phyloP scores from a whole-genome alignment of 2,113 vertebrate species.

The Pungitius pungitius region DNA sequence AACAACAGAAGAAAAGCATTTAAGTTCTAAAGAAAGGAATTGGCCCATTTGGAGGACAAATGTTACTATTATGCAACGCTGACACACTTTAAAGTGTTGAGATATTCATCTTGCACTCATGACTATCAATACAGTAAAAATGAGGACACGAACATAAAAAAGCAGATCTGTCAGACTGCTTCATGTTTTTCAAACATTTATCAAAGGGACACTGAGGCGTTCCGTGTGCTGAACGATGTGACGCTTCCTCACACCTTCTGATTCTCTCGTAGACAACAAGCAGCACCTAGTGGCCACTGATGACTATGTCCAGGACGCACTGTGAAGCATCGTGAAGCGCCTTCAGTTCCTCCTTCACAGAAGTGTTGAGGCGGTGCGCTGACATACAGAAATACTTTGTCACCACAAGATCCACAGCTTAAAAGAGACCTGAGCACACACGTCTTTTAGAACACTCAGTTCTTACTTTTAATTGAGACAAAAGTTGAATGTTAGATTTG shows the following conservation, averaged over 20 bases:
- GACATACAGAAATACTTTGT: not conserved
- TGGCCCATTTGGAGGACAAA: not conserved
- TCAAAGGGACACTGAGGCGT: not conserved
- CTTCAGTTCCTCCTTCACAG: not conserved
- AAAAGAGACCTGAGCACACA: not conserved
- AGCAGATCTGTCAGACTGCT: not conserved
- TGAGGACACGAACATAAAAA: not conserved
- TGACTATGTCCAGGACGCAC: not conserved
- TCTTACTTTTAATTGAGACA: not conserved
- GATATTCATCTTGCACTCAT: not conserved
- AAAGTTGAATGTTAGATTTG: not conserved
- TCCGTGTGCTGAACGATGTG: not conserved
- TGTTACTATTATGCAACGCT: not conserved
- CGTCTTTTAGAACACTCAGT: not conserved
- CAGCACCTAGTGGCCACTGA: not conserved
- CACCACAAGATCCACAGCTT: not conserved
- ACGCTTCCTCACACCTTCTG: not conserved
- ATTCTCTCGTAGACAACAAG: not conserved
- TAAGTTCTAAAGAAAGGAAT: not conserved
- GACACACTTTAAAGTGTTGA: not conserved
- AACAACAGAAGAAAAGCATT: not conserved
- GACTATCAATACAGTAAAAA: not conserved
- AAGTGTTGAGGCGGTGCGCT: not conserved
- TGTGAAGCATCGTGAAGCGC: too few relatives aligned
- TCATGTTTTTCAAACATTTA: not conserved